phyloP scores from a whole-genome alignment of 2,888 invertebrate genomes.

The Pterobdella sp. region DNA sequence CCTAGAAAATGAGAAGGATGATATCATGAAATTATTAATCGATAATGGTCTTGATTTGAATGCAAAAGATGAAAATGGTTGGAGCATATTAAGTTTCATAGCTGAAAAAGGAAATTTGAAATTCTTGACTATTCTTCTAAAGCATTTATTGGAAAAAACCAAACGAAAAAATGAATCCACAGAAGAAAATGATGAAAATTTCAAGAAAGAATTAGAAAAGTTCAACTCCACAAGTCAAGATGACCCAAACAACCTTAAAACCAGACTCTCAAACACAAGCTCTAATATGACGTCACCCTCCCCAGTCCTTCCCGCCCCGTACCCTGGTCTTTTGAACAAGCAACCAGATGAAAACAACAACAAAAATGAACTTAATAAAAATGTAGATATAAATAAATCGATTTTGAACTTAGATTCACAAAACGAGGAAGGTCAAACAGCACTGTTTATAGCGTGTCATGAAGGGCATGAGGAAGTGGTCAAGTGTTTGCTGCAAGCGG shows the following conservation, averaged over 20 bases:
- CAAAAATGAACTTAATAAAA: neutral
- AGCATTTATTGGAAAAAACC: neutral
- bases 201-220: neutral
- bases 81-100: conserved; percentile 37
- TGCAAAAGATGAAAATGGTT: conserved; percentile 37
- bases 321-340: neutral
- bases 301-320: neutral
- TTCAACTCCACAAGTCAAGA: neutral
- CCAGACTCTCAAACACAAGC: neutral
- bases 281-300: neutral
- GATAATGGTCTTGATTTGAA: conserved; percentile 33
- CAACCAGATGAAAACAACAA: neutral
- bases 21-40: conserved; percentile 33
- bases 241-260: neutral
- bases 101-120: conserved; percentile 36
- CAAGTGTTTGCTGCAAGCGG: conserved; percentile 25
- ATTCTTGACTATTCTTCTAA: conserved; percentile 34
- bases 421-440: conserved; percentile 36
- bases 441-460: conserved; percentile 36
- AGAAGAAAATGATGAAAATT: neutral
- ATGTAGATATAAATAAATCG: neutral
- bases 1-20: conserved; percentile 32
- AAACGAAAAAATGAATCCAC: neutral
- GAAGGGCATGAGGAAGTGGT: conserved; percentile 32
- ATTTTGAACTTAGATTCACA: conserved; percentile 37